Evolutionary conservation across 1,140 invertebrate genomes (phyloP), one percentile per base, ranked within the genome.

Genomic region (Drosophila nigrodunni): DNA sequence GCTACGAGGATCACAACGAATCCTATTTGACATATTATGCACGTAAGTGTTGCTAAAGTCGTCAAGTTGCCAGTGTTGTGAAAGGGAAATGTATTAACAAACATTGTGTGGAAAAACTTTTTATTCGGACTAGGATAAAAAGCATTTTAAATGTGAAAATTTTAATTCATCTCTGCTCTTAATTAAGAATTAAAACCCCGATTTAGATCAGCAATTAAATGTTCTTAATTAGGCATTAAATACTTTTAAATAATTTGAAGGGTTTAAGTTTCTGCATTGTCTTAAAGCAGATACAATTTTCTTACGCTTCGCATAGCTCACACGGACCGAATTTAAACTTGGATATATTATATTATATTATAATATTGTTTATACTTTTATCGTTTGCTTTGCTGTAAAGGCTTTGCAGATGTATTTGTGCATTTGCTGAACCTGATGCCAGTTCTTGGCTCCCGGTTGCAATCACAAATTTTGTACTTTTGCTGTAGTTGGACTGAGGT

Each of bases 1-100:
- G 90, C 52, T 90, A 79, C 52, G 90, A 91, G 37, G 91, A 92
- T 81, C 91, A 92, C 52, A 92, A 92, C 61, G 91, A 92, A 58
- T 92, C 91, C 9, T 92, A 91, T 73, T 78, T 92, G 35, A 92
- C 90, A 11, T 90, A 91, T 47, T 85, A 82, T 41, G 83, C 87
- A 44, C 71, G 91, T 92, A 67, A 83, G 83, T 77, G 47, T 25
- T 68, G 35, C 2, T 35, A 39, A 55, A 18, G 7, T 3, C 37
- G 4, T 6, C 0, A 21, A 7, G 5, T 7, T 41, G 9, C 0
- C 8, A 55, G 52, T 55, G 52, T 39, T 34, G 30, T 2, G 8
- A n/a, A 34, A 7, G 7, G 3, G 30, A 52, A 34, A 52, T 13
- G 11, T 10, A 6, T 43, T n/a, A 1, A 30, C 3, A 30, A 2